Evolutionary conservation across 1,140 invertebrate genomes (phyloP), one percentile per base, ranked within the genome.

Genomic region (Himalopsyche phryganea): DNA sequence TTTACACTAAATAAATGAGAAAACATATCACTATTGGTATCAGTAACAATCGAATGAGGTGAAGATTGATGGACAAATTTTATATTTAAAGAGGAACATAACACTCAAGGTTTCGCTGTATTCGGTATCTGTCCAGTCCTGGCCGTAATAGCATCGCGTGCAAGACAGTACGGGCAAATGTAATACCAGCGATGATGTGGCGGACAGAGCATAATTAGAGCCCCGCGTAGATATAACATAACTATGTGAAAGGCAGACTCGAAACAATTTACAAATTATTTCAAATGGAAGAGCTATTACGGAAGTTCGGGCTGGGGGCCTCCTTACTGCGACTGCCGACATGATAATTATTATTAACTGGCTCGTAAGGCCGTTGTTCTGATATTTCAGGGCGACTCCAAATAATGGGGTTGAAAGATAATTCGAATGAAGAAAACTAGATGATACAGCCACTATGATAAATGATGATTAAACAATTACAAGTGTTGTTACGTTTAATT

Each of bases 181-280:
- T 28, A 28, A 28, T 28, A 28, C 23, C 2, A 19, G 2, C 13
- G 14, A 45, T 53, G 51, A 35, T 33, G 23, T 45, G 54, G 36
- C 60, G 57, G 60, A 45, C 54, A 19, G 46, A 58, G 57, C 50
- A 61, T 61, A 61, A 61, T 61, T 61, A 61, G 46, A 58, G 47
- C 48, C 41, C 41, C 50, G 49, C 36, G 48, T 36, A 50, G 51
- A 53, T 53, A 60, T 52, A 60, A 60, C 38, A 36, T 41, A 46
- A 35, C 52, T 46, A 38, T 35, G 28, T 35, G 44, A 17, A 17
- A 55, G 15, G 46, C 51, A 40, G 33, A 42, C 47, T 17, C 20
- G 55, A 33, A 49, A 58, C 48, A 50, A 50, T 58, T 58, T 58
- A 45, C 20, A 33, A 50, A 58, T 58, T 50, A 58, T 58, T 58